phyloP scores from a whole-genome alignment of 2,888 invertebrate species.

The Glyphotaelius pellucidus region DNA sequence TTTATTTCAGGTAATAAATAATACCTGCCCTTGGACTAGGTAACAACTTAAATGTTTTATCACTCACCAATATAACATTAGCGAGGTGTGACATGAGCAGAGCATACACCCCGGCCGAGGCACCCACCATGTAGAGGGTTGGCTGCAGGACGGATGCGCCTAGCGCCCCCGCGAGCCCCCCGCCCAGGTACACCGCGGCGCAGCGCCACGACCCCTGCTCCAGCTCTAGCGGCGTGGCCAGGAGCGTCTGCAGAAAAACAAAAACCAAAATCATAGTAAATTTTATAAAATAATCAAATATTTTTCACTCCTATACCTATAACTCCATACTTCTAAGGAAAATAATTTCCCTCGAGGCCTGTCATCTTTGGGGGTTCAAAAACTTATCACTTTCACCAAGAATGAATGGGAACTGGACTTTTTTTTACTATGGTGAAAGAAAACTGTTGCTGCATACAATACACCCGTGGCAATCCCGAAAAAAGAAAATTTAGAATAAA shows the following conservation, averaged over 20 bases:
- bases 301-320: too few species aligned
- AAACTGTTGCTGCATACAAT: too few species aligned
- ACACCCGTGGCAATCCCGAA: too few species aligned
- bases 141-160: constrained; percentile 87
- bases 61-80: constrained; percentile 84
- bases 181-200: constrained; percentile 83
- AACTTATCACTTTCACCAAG: too few species aligned
- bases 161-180: constrained; percentile 86
- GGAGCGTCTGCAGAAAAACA: constrained; percentile 69
- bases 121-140: constrained; percentile 87
- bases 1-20: neutral
- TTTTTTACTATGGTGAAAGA: too few species aligned
- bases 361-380: too few species aligned
- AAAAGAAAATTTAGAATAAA: too few species aligned
- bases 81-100: constrained; percentile 91
- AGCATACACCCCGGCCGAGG: constrained; percentile 94
- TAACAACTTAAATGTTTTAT: neutral
- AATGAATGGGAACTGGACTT: too few species aligned
- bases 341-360: too few species aligned
- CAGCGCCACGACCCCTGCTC: constrained; percentile 88
- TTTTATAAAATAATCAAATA: too few species aligned
- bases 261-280: neutral
- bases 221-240: constrained; percentile 79
- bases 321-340: too few species aligned
- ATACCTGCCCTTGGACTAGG: neutral